Evolutionary conservation across 1,140 invertebrate genomes (phyloP), one percentile per base, ranked within the genome.

Genomic region (Aleiodes sp.): DNA sequence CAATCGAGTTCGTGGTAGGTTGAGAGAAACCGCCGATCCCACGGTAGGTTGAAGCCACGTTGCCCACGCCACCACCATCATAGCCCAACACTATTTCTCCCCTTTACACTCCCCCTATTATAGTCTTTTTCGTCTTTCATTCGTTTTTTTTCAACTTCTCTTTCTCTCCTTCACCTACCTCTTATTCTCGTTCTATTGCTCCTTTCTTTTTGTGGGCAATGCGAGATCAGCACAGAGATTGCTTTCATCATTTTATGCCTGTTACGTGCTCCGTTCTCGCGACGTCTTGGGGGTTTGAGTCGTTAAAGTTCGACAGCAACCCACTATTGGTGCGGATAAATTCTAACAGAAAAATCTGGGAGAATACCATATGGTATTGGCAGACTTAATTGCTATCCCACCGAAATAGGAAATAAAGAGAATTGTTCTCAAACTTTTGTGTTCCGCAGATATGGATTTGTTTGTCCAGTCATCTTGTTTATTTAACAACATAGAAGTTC

Each of bases 221-320:
- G 65, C 63, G 69, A 75, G 75, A 79, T 78, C 76, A 73, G 52
- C 64, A 57, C 65, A 59, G 70, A 75, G 78, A 79, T 79, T 78
- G 76, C 75, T 76, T 77, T 76, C 73, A 76, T 79, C 73, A 76
- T 73, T 78, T 76, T 76, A 76, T 78, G 72, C 71, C 71, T 72
- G 70, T 77, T 77, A 76, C 68, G 75, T 76, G 76, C 73, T 16
- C 66, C 37, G 68, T 52, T 41, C 60, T 70, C 41, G 57, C 68
- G 59, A 70, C 68, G 62, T 65, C 29, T 19, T 31, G 29, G 61
- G 64, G 29, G 31, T 35, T 56, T 43, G 19, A 52, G 56, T 56
- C 57, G 62, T 52, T 74, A 76, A 77, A 74, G 61, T 76, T 78
- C 24, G 31, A 69, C 56, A 70, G 68, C 60, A 60, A n/a, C 29